Base-by-base conservation (phyloP, 2,888 invertebrate species). In the Oligia fasciuncula region DNA sequence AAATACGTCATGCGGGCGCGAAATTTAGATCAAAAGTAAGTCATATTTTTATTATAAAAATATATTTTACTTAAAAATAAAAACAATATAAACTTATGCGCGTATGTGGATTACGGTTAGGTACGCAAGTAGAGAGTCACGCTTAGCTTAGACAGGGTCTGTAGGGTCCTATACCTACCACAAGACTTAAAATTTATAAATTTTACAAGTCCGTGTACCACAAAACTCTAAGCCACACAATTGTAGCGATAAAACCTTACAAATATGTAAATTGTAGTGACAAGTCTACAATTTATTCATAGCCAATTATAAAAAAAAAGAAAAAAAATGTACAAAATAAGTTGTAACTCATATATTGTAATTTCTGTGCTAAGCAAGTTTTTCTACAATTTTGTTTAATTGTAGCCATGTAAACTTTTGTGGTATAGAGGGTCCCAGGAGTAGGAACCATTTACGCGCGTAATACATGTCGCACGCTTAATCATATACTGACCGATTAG, bases 1-100 rank as follows among this genome's bases (percentile, higher is more conserved):
- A 98, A 98, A 91, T 99, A 99, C 92, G 97, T 98, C 73, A 97
- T 98, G 73, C 98, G 98, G 87, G 98, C 99, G 0, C 97, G 97
- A n/a, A 97, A 97, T 69, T 95, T 99, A 60, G 98, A 99, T 93
- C 97, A 97, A 77, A 97, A 97, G 97, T 97, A 91, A 91, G 94
- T 83, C 2, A 29, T n/a, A 13, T 49, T 49, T 49, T 13, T 46
- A 13, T 46, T 13, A 46, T 46, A 46, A 46, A 46, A 46, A 13
- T 46, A 46, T 46, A 11, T 46, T 46, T 46, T 46, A 13, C 40
- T 40, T 40, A 3, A 2, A 46, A 11, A 46, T 46, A 46, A 46
- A 46, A 46, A 51, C 8, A 23, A 43, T 43, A 23, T 8, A 17
- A 76, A 14, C 8, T 67, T 14, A n/a, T n/a, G 43, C n/a, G 23